Base-by-base conservation (phyloP, 2,797 vertebrate genomes). In the Tiaroga cobitis region DNA sequence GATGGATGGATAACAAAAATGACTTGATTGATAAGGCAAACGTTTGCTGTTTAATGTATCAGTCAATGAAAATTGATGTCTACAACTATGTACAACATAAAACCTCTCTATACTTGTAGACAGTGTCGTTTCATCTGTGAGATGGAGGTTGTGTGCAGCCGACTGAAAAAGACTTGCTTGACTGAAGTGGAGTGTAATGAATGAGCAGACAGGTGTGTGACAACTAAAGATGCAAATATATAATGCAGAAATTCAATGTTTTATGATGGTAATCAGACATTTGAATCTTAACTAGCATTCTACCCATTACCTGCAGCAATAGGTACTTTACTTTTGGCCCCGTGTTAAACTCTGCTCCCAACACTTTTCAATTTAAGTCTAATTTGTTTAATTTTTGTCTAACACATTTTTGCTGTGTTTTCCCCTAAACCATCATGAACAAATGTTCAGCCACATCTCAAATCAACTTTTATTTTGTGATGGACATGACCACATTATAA, bases 1-100 rank as follows among this genome's bases (percentile, higher is more conserved):
- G 68, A 63, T 63, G 19, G 59, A 41, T 83, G 59, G 49, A 19
- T 49, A 26, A 67, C 59, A 67, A 56, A 80, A 59, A 74, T 65
- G 0, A 61, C 49, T 21, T 74, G 16, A 65, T 43, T 65, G 77
- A 80, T 34, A 32, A 65, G 13, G 26, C 41, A 51, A 51, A 67
- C 1, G 29, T 68, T 67, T 37, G 43, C 10, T 8, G 61, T 80
- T 67, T 32, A 34, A 80, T 34, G 7, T 26, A 63, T 67, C 78
- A 49, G 26, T 67, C n/a, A 43, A 8, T 80, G 41, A 24, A 80
- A 41, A 61, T 26, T 19, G 8, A 24, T 63, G 37, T 26, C 16
- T 41, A 43, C 61, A 46, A 19, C 3, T 46, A 49, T 21, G 10
- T 26, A 9, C 29, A 41, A 46, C 37, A 32, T 29, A 65, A 65